These are phyloP conservation scores for Oreochromis spilurus DNA, from an alignment of 2,113 vertebrate species.

Conservation along the genomic window DNA sequence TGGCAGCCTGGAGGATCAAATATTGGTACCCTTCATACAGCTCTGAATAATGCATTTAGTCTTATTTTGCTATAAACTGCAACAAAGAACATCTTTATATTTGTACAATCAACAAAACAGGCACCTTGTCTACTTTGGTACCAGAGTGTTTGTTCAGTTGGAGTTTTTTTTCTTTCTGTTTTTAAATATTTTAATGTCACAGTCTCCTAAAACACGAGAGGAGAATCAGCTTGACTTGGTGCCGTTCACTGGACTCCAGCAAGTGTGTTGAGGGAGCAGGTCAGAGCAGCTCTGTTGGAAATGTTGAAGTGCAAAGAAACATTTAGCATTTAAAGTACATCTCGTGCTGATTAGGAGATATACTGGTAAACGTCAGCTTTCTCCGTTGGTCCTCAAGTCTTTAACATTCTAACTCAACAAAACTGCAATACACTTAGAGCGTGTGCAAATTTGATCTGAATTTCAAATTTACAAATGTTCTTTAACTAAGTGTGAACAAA, in stretches of 20 bases:
- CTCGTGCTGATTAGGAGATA: constrained; percentile 41
- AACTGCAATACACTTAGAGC: constrained; percentile 30
- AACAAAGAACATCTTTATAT: constrained; percentile 11
- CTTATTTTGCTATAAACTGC: not conserved
- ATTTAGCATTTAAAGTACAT: constrained; percentile 51
- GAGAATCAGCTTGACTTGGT: not conserved
- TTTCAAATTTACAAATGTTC: constrained; percentile 1
- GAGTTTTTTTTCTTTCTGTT: not conserved
- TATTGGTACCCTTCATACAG: constrained; percentile 12
- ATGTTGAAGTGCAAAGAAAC: constrained; percentile 65
- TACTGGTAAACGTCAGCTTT: constrained; percentile 40
- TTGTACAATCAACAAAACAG: constrained; percentile 52
- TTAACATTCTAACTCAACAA: constrained; percentile 43
- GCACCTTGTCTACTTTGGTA: constrained; percentile 24
- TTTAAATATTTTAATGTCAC: not conserved
- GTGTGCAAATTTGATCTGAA: constrained; percentile 34
- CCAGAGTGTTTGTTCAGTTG: not conserved
- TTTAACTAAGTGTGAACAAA: not conserved
- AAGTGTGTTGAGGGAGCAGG: not conserved
- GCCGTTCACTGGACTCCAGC: not conserved
- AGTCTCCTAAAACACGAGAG: not conserved
- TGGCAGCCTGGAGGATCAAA: constrained; percentile 13
- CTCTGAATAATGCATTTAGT: constrained; percentile 11
- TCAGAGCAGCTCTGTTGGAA: not conserved
- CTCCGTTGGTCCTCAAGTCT: constrained; percentile 21